phyloP scores from a whole-genome alignment of 2,113 vertebrate species.

The Empidonax traillii region DNA sequence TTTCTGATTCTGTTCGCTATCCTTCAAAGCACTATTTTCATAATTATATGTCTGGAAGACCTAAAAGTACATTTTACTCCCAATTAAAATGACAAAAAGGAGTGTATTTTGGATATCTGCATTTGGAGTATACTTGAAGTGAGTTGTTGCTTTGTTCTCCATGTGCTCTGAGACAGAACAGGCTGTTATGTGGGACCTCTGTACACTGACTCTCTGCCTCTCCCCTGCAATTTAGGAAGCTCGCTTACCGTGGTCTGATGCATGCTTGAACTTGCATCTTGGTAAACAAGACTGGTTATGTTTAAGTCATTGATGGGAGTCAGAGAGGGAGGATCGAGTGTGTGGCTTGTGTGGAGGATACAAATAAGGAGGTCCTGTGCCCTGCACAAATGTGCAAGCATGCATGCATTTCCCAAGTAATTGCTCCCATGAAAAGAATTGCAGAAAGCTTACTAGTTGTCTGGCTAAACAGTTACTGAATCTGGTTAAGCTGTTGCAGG shows the following conservation, averaged over 20 bases:
- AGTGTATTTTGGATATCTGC: background rate
- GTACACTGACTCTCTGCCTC: background rate
- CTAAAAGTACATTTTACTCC: background rate
- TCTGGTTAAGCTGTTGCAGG: background rate
- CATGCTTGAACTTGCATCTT: background rate
- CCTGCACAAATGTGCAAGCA: fast-evolving
- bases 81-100: background rate
- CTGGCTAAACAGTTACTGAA: background rate
- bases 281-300: background rate
- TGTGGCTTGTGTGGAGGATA: background rate
- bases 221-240: background rate
- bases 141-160: background rate
- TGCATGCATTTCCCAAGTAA: fast-evolving
- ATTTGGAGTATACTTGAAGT: background rate
- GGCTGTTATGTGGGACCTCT: background rate
- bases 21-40: background rate
- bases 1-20: background rate
- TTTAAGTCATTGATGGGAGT: background rate
- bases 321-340: background rate
- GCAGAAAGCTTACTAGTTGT: background rate
- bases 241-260: background rate
- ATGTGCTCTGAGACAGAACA: background rate
- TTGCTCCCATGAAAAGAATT: fast-evolving
- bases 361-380: background rate
- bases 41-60: background rate